Percentiles rank a stretch among this genome's conserved stretches.
These are phyloP conservation scores for Bicyclus anynana DNA, from an alignment of 1,140 invertebrate species.

Conservation along the genomic window DNA sequence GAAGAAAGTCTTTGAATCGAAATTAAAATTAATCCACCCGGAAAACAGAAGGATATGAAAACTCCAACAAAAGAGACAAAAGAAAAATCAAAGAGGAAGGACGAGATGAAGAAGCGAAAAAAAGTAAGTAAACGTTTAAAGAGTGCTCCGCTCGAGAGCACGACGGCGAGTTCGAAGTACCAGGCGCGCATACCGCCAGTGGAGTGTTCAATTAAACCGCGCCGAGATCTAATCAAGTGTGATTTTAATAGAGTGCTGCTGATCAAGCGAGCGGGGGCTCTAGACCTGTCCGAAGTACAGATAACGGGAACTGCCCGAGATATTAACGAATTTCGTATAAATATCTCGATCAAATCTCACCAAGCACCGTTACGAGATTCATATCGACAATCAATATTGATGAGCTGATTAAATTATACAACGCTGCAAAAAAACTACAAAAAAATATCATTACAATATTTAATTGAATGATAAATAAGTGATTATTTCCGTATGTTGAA, in stretches of 20 bases:
- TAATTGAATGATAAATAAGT: neutral
- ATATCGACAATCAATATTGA: conserved; percentile 4
- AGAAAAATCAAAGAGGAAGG: conserved; percentile 52
- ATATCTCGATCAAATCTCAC: conserved; percentile 22
- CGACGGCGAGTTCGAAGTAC: conserved; percentile 36
- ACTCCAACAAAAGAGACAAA: conserved; percentile 60
- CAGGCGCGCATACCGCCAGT: conserved; percentile 49
- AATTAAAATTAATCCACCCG: conserved; percentile 68
- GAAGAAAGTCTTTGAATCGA: conserved; percentile 44
- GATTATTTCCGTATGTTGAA: neutral
- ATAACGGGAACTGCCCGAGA: conserved; percentile 21
- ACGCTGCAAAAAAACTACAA: neutral
- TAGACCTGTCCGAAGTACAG: conserved; percentile 23
- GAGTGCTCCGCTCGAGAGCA: conserved; percentile 33
- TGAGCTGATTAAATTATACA: conserved; percentile 3
- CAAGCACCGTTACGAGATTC: conserved; percentile 21
- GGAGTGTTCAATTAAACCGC: conserved; percentile 60
- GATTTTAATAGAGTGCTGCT: conserved; percentile 63
- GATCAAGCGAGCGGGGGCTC: conserved; percentile 29
- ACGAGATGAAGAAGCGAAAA: conserved; percentile 45
- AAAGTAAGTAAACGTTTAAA: conserved; percentile 36
- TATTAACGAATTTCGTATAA: conserved; percentile 27
- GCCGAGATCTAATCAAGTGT: conserved; percentile 64
- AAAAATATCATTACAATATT: neutral
- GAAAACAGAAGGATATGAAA: conserved; percentile 68